Conservation (phyloP, 2,113 vertebrate species). For the Oxyura jamaicensis region DNA sequence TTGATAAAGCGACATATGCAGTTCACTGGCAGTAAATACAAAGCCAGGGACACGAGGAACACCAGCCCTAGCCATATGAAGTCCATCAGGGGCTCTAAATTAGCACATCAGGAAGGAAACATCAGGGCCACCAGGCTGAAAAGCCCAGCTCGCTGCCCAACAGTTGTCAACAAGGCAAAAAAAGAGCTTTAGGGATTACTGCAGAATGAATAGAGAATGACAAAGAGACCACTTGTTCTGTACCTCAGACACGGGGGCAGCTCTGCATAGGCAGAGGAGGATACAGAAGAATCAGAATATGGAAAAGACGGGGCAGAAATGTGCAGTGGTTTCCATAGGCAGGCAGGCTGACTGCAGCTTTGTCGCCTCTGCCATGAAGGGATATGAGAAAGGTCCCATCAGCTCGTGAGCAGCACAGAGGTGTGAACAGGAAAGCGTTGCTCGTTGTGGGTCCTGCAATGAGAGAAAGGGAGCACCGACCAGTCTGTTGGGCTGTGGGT, state of each 20-base stretch:
- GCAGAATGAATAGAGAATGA: neutral
- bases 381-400: neutral
- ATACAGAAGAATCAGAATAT: neutral
- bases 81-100: neutral
- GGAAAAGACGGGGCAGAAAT: neutral
- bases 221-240: neutral
- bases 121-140: neutral
- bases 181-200: neutral
- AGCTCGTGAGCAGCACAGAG: neutral
- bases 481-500: neutral
- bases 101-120: neutral
- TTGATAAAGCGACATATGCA: neutral
- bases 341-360: neutral
- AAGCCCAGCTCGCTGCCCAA: neutral
- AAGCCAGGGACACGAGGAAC: neutral
- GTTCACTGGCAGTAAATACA: neutral
- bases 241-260: neutral
- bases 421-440: neutral
- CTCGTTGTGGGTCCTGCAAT: neutral
- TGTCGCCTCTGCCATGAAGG: neutral
- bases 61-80: neutral
- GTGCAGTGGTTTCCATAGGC: neutral
- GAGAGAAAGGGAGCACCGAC: neutral
- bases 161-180: neutral
- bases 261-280: neutral